These are phyloP conservation scores for Trachurus trachurus DNA, from an alignment of 2,797 vertebrate genomes.

Conservation along the genomic window DNA sequence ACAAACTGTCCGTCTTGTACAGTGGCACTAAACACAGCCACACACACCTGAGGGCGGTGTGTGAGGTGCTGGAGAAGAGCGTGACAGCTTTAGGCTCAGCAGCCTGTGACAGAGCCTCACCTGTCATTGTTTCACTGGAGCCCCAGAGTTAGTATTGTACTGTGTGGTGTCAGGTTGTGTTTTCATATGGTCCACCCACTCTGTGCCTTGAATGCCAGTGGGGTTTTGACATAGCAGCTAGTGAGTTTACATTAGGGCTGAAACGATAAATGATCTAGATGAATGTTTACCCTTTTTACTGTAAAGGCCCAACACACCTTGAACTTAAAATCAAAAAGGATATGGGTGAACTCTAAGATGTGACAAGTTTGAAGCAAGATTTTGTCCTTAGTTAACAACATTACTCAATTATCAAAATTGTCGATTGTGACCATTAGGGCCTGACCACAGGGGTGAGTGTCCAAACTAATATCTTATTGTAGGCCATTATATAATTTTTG, in stretches of 20 bases:
- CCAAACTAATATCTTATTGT: background rate
- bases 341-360: background rate
- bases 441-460: background rate
- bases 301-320: background rate
- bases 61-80: constrained; percentile 88
- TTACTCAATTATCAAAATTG: background rate
- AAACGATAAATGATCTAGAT: background rate
- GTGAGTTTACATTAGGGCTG: background rate
- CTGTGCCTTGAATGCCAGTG: background rate
- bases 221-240: too few relatives aligned
- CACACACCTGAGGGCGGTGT: constrained; percentile 85
- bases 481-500: background rate
- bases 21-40: constrained; percentile 83
- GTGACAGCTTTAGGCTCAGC: constrained; percentile 79
- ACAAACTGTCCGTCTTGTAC: constrained; percentile 84
- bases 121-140: constrained; percentile 87
- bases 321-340: background rate
- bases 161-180: background rate
- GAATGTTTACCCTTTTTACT: too few relatives aligned
- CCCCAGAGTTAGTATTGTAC: constrained; percentile 88
- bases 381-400: background rate
- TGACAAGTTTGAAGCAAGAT: background rate
- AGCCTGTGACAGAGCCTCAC: constrained; percentile 79
- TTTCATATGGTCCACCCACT: too few relatives aligned
- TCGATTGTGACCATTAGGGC: background rate